These are phyloP conservation scores for Ferdinandea cuprea DNA, from an alignment of 2,888 invertebrate genomes.

Conservation along the genomic window DNA sequence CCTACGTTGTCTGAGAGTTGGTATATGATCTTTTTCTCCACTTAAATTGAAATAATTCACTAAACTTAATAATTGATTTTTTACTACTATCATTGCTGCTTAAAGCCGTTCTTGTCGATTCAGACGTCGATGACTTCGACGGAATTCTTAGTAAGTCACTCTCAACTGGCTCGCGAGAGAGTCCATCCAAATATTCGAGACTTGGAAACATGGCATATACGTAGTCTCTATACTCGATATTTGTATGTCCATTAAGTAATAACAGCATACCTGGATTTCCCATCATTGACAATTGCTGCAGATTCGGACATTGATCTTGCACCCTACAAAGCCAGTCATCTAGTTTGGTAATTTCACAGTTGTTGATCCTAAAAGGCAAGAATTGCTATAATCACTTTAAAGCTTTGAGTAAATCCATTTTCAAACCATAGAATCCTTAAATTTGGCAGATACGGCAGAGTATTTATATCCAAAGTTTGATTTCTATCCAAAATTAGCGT, in stretches of 20 bases:
- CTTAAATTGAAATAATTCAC: conserved; percentile 78
- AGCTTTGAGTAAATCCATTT: conserved; percentile 70
- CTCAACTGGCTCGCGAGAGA: conserved; percentile 35
- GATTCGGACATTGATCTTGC: conserved; percentile 88
- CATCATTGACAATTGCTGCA: conserved; percentile 90
- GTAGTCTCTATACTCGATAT: conserved; percentile 78
- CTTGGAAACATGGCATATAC: conserved; percentile 78
- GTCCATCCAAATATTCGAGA: conserved; percentile 79
- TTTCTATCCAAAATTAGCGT: conserved; percentile 93
- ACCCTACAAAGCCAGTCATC: conserved; percentile 90
- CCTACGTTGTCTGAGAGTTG: conserved; percentile 78
- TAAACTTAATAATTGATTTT: conserved; percentile 76
- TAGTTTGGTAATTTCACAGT: conserved; percentile 86
- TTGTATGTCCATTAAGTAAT: conserved; percentile 8
- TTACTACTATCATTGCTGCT: conserved; percentile 32
- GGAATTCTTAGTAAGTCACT: conserved; percentile 25
- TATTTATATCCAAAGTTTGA: conserved; percentile 87
- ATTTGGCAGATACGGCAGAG: conserved; percentile 88
- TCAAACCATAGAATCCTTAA: conserved; percentile 89
- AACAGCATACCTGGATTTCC: conserved; percentile 88
- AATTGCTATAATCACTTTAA: not conserved
- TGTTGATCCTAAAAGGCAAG: conserved; percentile 86
- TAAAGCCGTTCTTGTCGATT: conserved; percentile 32
- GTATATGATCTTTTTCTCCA: conserved; percentile 76
- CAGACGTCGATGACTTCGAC: conserved; percentile 36